These are phyloP conservation scores for Drosophila rellima DNA, from an alignment of 2,888 invertebrate species.

Conservation along the genomic window DNA sequence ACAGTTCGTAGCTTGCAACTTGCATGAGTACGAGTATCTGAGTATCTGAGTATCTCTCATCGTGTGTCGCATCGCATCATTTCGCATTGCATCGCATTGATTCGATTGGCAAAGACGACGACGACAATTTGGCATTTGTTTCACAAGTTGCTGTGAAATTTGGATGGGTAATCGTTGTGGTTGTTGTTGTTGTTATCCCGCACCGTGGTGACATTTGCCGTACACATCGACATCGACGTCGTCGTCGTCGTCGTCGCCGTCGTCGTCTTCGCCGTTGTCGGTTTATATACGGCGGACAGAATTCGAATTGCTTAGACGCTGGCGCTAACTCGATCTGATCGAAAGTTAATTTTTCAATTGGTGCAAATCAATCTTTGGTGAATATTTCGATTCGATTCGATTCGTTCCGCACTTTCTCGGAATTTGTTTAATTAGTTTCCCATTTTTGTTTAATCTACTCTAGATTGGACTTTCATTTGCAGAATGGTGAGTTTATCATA, in stretches of 20 bases:
- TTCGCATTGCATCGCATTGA: constrained; percentile 50
- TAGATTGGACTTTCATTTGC: constrained; percentile 12
- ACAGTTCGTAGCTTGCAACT: constrained; percentile 17
- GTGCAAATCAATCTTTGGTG: constrained; percentile 68
- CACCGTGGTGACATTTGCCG: constrained; percentile 57
- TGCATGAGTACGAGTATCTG: constrained; percentile 15
- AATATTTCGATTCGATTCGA: constrained; percentile 10
- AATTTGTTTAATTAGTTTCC: neutral
- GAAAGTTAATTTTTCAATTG: constrained; percentile 83
- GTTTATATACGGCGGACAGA: constrained; percentile 52
- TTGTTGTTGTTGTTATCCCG: constrained; percentile 35
- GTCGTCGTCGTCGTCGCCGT: neutral
- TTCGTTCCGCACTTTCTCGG: neutral
- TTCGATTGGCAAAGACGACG: constrained; percentile 60
- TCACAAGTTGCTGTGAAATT: constrained; percentile 42
- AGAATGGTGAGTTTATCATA: constrained; percentile 59
- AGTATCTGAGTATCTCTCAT: constrained; percentile 18
- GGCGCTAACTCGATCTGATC: constrained; percentile 75
- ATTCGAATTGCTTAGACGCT: constrained; percentile 63
- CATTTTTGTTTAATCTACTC: neutral
- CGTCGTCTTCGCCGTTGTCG: constrained; percentile 3
- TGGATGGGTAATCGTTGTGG: constrained; percentile 44
- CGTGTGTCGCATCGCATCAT: constrained; percentile 25
- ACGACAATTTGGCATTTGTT: constrained; percentile 63
- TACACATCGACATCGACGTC: constrained; percentile 8